Evolutionary conservation across 2,888 invertebrate species (phyloP).

Genomic region (Neelides folsomi): DNA sequence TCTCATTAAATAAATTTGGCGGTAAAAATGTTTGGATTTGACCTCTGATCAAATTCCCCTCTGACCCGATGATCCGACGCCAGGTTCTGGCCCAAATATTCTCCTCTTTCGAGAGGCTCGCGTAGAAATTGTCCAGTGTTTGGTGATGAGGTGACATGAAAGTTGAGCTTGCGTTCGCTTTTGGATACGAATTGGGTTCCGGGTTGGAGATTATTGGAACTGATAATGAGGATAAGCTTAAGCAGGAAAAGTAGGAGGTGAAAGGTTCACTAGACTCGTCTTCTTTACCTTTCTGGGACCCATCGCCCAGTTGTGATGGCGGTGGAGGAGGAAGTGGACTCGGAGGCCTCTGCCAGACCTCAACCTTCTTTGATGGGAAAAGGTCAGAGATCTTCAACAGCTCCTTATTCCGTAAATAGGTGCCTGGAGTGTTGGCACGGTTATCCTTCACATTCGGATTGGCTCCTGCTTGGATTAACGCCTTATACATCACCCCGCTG

Average conservation of each 20-base stretch:
- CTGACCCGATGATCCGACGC: conserved; percentile 26
- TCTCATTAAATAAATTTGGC: conserved; percentile 55
- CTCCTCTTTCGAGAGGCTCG: conserved; percentile 22
- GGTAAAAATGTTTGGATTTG: conserved; percentile 58
- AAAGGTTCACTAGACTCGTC: neutral
- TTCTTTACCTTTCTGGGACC: conserved; percentile 1
- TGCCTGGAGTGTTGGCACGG: conserved; percentile 63
- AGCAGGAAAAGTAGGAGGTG: neutral
- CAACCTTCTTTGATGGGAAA: conserved; percentile 36
- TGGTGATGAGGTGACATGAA: conserved; percentile 38
- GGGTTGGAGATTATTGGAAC: conserved; percentile 6
- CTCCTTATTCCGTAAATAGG: conserved; percentile 55
- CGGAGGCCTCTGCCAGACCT: conserved; percentile 13
- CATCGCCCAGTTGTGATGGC: neutral
- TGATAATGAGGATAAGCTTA: neutral
- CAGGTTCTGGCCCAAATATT: conserved; percentile 24
- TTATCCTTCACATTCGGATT: conserved; percentile 70
- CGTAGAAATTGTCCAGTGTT: conserved; percentile 61
- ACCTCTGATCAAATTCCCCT: conserved; percentile 32
- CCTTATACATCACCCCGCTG: conserved; percentile 72
- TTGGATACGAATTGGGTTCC: conserved; percentile 6
- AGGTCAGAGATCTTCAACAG: conserved; percentile 56
- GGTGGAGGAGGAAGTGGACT: conserved; percentile 3
- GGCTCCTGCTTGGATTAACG: conserved; percentile 66
- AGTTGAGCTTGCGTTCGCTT: neutral